Evolutionary conservation across 2,113 vertebrate genomes (phyloP).

Genomic region (Ginglymostoma cirratum): DNA sequence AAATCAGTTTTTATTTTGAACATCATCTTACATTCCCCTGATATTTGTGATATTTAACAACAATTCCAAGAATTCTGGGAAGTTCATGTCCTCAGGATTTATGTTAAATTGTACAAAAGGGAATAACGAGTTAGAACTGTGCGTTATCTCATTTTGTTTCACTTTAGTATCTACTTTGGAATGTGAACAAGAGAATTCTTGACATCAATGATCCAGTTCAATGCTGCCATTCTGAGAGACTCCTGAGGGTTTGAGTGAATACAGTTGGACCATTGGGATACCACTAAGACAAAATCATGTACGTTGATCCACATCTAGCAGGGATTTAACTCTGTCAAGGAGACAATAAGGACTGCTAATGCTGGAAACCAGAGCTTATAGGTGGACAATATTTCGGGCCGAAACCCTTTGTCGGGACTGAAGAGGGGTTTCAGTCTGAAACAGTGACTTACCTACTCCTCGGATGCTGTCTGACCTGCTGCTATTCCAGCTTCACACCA

Average conservation of each 20-base stretch:
- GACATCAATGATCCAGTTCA: not conserved
- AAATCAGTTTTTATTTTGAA: not conserved
- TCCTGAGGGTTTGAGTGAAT: not conserved
- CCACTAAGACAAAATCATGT: not conserved
- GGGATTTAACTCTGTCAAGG: not conserved
- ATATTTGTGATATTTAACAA: not conserved
- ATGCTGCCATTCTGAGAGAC: not conserved
- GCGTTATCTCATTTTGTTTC: not conserved
- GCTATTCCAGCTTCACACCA: no score
- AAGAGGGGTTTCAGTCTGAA: no score
- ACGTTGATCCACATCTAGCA: not conserved
- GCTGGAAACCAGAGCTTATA: no score
- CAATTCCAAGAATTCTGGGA: not conserved
- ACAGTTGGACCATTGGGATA: not conserved
- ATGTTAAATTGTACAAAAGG: not conserved
- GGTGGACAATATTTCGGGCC: no score
- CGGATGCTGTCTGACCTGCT: no score
- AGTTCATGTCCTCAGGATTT: not conserved
- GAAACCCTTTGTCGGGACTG: no score
- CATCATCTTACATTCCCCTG: not conserved
- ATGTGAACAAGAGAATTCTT: not conserved
- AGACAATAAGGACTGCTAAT: no score
- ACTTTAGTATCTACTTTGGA: not conserved
- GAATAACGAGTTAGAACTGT: not conserved
- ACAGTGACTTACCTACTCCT: no score